Evolutionary conservation across 2,113 vertebrate species (phyloP), one percentile per base, ranked within the genome.

Genomic region (Mesoclemmys tuberculata): DNA sequence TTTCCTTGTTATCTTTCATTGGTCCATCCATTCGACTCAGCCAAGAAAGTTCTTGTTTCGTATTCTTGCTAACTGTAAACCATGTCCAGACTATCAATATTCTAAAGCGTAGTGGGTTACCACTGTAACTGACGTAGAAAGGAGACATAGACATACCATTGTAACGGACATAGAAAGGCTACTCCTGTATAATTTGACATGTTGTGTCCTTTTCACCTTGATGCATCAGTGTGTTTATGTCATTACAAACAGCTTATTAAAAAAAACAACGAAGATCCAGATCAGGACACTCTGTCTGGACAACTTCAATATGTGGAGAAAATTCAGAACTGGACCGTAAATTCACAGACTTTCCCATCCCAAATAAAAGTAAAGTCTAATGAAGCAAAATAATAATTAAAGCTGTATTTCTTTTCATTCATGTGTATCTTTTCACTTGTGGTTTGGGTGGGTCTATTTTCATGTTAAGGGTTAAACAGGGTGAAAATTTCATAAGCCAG

Each of bases 361-460:
- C 44, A 4, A 49, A 78, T 5, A 84, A 85, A 26, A 52, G n/a
- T 82, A 11, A 48, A 71, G 6, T 85, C 88, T 94, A 87, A 80
- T 49, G 74, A 85, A 90, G 82, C 80, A 82, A 75, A 56, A 14
- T 6, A 49, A 52, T 5, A 49, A 52, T 6, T 6, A 4, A 27
- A 0, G 0, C 7, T 0, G 0, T 3, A 5, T 87, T 91, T 87
- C 81, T 88, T 49, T 82, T 54, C 0, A 0, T 41, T 49, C 41
- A 19, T 16, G 68, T 0, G 75, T n/a, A 2, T 49, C 88, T 93
- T 71, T 82, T 84, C 61, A 21, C 49, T 38, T 79, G 89, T 24
- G 81, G 56, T 35, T 92, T 46, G 84, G 92, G 90, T 58, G 92
- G 82, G 90, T 49, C 24, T 52, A 6, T 49, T 87, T 38, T 29